Conservation (phyloP, 2,888 invertebrate species). For the Chloroclystis v-ata region DNA sequence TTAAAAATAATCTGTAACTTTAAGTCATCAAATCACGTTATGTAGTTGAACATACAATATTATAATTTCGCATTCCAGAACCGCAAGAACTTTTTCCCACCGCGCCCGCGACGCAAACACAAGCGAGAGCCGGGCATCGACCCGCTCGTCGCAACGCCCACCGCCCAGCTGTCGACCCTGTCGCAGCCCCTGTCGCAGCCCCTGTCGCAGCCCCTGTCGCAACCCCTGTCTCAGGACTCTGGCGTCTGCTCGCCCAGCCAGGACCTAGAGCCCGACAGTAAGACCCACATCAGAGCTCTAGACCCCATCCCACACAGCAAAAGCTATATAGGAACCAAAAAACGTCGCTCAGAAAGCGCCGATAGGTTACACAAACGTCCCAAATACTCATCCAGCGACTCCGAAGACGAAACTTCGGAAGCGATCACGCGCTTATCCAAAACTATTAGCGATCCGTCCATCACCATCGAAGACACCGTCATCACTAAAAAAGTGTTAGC, state of each 20-base stretch:
- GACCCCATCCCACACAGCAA: slow-evolving; percentile 11
- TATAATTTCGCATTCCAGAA: slow-evolving; percentile 65
- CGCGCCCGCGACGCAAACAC: slow-evolving; percentile 76
- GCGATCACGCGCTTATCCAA: slow-evolving; percentile 55
- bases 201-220: background rate
- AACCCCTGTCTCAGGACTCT: slow-evolving; percentile 42
- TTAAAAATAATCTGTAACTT: background rate
- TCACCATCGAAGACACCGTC: slow-evolving; percentile 46
- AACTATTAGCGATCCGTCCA: slow-evolving; percentile 63
- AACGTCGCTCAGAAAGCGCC: slow-evolving; percentile 24
- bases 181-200: slow-evolving; percentile 7
- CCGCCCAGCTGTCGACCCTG: too few species aligned
- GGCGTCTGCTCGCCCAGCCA: slow-evolving; percentile 42
- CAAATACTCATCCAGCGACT: slow-evolving; percentile 38
- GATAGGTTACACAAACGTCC: slow-evolving; percentile 40
- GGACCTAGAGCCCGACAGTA: slow-evolving; percentile 50
- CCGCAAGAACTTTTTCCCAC: slow-evolving; percentile 83
- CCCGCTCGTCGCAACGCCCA: background rate
- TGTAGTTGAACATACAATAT: too few species aligned
- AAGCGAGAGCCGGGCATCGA: slow-evolving; percentile 37
- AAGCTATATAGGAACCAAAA: slow-evolving; percentile 8
- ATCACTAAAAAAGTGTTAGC: slow-evolving; percentile 44
- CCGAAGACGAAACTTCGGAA: slow-evolving; percentile 27
- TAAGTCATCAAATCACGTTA: too few species aligned
- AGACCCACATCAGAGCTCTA: slow-evolving; percentile 47